Evolutionary conservation across 2,113 vertebrate species (phyloP).

Genomic region (Sinocyclocheilus anshuiensis): DNA sequence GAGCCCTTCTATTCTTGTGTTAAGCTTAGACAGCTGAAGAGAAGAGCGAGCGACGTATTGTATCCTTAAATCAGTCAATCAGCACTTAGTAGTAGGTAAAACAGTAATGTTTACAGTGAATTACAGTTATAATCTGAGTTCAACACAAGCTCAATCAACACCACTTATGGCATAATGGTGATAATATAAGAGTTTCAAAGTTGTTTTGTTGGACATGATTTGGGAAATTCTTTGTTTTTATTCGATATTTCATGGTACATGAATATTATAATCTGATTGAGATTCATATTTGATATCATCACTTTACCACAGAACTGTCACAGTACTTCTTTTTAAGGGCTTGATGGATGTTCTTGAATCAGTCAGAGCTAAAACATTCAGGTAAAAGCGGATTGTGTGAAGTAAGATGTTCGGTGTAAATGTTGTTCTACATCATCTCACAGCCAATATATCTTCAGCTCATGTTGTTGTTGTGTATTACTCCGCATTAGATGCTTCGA

Average conservation of each 20-base stretch:
- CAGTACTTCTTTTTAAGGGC: not conserved
- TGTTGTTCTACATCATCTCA: not conserved
- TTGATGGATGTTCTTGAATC: not conserved
- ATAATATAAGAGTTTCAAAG: not conserved
- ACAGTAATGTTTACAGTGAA: not conserved
- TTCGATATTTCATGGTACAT: not conserved
- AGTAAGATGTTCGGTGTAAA: not conserved
- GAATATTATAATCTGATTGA: not conserved
- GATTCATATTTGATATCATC: not conserved
- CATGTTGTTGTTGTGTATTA: not conserved
- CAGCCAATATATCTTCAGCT: not conserved
- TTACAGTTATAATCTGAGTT: not conserved
- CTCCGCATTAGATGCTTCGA: conserved; percentile 32
- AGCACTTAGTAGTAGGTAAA: not conserved
- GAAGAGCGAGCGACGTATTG: not conserved
- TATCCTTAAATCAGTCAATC: not conserved
- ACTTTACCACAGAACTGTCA: too few species aligned
- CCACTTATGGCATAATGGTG: not conserved
- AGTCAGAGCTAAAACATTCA: not conserved
- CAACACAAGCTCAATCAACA: not conserved
- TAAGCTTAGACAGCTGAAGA: not conserved
- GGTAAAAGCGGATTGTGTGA: not conserved
- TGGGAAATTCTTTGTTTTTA: not conserved
- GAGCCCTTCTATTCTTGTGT: not conserved
- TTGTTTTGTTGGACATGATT: not conserved